These are phyloP conservation scores for Gastrophryne carolinensis DNA, from an alignment of 2,797 vertebrate species.

Conservation along the genomic window DNA sequence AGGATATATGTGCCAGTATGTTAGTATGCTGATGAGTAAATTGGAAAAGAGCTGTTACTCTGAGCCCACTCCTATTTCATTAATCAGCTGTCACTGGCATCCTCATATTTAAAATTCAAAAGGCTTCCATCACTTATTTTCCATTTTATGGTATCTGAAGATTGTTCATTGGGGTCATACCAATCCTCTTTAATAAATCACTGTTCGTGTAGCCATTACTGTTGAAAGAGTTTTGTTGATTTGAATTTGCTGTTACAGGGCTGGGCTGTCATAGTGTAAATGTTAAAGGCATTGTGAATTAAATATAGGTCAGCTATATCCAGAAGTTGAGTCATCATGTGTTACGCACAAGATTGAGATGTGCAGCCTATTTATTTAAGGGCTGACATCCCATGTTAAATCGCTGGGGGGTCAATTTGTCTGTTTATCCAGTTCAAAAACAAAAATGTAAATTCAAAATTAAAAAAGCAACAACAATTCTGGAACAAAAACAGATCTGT, in stretches of 20 bases:
- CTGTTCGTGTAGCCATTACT: constrained; percentile 10
- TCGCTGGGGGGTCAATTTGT: too few species aligned
- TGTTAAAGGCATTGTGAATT: not conserved
- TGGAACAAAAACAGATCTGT: too few species aligned
- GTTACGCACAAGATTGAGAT: not conserved
- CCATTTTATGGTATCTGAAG: constrained; percentile 29
- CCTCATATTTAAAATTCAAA: constrained; percentile 31
- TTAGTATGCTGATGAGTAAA: constrained; percentile 44
- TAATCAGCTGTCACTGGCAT: constrained; percentile 22
- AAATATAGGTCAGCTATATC: not conserved
- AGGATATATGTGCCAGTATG: constrained; percentile 38
- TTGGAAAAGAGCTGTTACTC: constrained; percentile 13
- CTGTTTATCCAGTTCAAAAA: too few species aligned
- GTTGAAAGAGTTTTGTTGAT: constrained; percentile 8
- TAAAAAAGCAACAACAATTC: too few species aligned
- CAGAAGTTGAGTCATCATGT: not conserved
- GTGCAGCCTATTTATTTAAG: too few species aligned
- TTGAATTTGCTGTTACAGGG: constrained; percentile 6
- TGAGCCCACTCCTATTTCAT: constrained; percentile 29
- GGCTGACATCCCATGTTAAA: too few species aligned
- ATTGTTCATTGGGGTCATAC: constrained; percentile 29
- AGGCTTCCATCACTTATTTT: constrained; percentile 3
- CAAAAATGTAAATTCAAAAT: too few species aligned
- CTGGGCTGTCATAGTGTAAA: not conserved
- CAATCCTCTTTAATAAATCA: constrained; percentile 42